Evolutionary conservation across 2,797 vertebrate genomes (phyloP).

Genomic region (Dendrocincla fuliginosa): DNA sequence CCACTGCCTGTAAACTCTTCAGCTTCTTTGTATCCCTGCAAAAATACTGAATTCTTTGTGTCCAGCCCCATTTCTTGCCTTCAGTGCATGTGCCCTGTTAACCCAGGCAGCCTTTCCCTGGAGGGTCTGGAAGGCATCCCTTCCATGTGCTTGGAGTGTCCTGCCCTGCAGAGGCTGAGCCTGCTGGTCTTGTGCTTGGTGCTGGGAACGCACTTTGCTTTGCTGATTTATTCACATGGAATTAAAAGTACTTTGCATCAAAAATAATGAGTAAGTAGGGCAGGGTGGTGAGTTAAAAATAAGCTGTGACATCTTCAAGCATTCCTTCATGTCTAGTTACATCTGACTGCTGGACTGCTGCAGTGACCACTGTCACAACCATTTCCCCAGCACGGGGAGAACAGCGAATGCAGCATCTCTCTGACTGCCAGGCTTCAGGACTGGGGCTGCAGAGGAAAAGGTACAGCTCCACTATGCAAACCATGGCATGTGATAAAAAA

Average conservation of each 20-base stretch:
- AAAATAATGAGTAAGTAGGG: constrained; percentile 20
- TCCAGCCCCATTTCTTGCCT: neutral
- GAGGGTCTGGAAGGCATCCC: neutral
- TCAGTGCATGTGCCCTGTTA: neutral
- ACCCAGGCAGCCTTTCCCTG: neutral
- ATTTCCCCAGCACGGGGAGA: neutral
- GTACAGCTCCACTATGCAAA: neutral
- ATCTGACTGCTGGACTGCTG: neutral
- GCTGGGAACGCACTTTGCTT: neutral
- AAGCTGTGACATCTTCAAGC: neutral
- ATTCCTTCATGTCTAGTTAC: neutral
- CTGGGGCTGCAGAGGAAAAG: neutral
- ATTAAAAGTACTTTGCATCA: constrained; percentile 19
- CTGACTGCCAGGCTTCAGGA: neutral
- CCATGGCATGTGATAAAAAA: neutral
- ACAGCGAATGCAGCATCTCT: neutral
- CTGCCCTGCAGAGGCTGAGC: neutral
- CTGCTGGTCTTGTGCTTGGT: neutral
- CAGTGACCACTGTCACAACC: constrained; percentile 36
- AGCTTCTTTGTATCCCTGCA: neutral
- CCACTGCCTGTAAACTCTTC: neutral
- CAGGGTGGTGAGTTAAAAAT: constrained; percentile 32
- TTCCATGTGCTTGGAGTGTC: neutral
- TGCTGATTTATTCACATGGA: constrained; percentile 8
- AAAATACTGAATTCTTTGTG: neutral